Evolutionary conservation across 1,140 invertebrate genomes (phyloP).

Genomic region (Diabrotica virgifera): DNA sequence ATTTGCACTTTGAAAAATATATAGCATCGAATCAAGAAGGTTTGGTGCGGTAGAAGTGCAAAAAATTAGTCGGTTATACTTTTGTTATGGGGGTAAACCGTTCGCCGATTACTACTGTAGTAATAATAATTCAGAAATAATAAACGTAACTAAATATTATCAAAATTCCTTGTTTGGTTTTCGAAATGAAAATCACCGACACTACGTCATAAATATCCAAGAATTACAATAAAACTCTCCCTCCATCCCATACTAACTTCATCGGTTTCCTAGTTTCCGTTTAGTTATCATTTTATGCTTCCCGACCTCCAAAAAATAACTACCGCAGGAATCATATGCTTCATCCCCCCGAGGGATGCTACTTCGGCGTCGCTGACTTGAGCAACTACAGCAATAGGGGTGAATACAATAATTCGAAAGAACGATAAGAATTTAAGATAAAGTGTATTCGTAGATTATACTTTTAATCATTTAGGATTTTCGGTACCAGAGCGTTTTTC

Average conservation of each 20-base stretch:
- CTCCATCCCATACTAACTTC: neutral
- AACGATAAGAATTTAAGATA: slow-evolving; percentile 23
- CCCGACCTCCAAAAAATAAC: neutral
- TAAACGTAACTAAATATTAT: no score
- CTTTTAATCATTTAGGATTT: slow-evolving; percentile 39
- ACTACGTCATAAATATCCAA: no score
- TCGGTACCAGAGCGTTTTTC: slow-evolving; percentile 26
- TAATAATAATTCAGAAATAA: no score
- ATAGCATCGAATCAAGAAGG: no score
- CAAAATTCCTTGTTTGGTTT: no score
- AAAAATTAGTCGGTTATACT: no score
- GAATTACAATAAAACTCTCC: neutral
- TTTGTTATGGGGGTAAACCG: no score
- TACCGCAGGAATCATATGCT: neutral
- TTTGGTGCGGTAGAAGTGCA: no score
- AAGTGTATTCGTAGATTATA: slow-evolving; percentile 38
- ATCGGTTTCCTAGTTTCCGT: neutral
- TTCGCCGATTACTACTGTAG: no score
- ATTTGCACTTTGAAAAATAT: no score
- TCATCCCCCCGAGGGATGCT: slow-evolving; percentile 4
- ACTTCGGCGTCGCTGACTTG: neutral
- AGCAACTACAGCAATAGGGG: slow-evolving; percentile 5
- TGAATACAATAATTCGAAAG: slow-evolving; percentile 7
- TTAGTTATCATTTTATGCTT: neutral
- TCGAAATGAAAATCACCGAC: no score